Evolutionary conservation across 1,140 invertebrate genomes (phyloP).

Genomic region (Drosophila novamexicana): DNA sequence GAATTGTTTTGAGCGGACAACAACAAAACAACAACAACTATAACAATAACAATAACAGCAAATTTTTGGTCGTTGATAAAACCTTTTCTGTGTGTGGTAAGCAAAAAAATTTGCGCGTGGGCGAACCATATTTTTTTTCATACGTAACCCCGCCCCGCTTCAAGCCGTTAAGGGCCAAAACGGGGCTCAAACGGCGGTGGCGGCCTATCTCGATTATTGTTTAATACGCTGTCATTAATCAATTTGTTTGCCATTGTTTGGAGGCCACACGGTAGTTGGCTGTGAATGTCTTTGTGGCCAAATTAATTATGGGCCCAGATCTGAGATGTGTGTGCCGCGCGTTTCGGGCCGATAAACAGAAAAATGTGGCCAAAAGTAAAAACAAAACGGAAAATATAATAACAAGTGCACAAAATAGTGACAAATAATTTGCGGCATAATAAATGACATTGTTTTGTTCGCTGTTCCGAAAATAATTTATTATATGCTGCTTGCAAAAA

Average conservation of each 20-base stretch:
- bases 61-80: slow-evolving; percentile 52
- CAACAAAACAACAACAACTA: slow-evolving; percentile 32
- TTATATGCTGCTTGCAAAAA: slow-evolving; percentile 33
- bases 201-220: slow-evolving; percentile 81
- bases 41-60: slow-evolving; percentile 24
- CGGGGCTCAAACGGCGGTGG: neutral
- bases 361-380: slow-evolving; percentile 38
- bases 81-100: slow-evolving; percentile 37
- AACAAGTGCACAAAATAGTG: slow-evolving; percentile 75
- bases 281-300: slow-evolving; percentile 57
- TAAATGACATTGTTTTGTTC: slow-evolving; percentile 77
- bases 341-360: slow-evolving; percentile 68
- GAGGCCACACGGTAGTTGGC: slow-evolving; percentile 49
- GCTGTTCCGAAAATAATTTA: slow-evolving; percentile 63
- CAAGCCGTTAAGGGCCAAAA: slow-evolving; percentile 16
- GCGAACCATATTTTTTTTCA: slow-evolving; percentile 48
- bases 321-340: slow-evolving; percentile 41
- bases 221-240: slow-evolving; percentile 82
- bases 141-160: slow-evolving; percentile 12
- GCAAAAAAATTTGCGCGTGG: slow-evolving; percentile 57
- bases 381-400: slow-evolving; percentile 25
- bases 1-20: slow-evolving; percentile 69
- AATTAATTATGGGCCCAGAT: slow-evolving; percentile 73
- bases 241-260: slow-evolving; percentile 81
- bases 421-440: slow-evolving; percentile 76